Evolutionary conservation across 1,140 invertebrate genomes (phyloP).

Genomic region (Thalassaphorura encarpata): DNA sequence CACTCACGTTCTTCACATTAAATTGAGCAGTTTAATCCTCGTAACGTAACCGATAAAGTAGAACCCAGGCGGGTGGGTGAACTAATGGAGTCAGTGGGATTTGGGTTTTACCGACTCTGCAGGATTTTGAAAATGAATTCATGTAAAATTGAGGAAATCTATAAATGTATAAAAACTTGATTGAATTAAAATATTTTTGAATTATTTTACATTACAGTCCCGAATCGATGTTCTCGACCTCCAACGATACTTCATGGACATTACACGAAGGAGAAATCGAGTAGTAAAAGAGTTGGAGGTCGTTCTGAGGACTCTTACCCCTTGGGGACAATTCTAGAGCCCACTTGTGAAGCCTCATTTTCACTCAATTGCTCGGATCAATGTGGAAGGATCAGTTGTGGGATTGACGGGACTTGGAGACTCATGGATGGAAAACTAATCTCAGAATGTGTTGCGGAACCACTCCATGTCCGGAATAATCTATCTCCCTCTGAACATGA

Average conservation of each 20-base stretch:
- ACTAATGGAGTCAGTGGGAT: no score
- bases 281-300: not conserved
- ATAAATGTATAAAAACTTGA: no score
- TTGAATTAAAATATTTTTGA: no score
- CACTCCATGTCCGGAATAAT: not conserved
- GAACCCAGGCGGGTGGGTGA: no score
- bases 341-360: slow-evolving; percentile 4
- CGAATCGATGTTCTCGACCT: slow-evolving; percentile 5
- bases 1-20: no score
- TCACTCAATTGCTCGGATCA: slow-evolving; percentile 19
- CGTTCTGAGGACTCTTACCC: slow-evolving; percentile 4
- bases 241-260: slow-evolving; percentile 1
- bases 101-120: no score
- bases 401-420: slow-evolving; percentile 19
- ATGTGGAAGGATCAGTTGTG: slow-evolving; percentile 25
- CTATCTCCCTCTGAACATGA: slow-evolving; percentile 5
- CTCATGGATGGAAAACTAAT: slow-evolving; percentile 21
- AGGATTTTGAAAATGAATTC: no score
- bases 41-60: no score
- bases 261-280: not conserved
- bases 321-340: slow-evolving; percentile 8
- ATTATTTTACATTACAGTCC: not conserved
- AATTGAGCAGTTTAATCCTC: no score
- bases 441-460: slow-evolving; percentile 14
- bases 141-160: no score